phyloP scores from a whole-genome alignment of 2,797 vertebrate genomes.

The Melanotaenia maccullochi region DNA sequence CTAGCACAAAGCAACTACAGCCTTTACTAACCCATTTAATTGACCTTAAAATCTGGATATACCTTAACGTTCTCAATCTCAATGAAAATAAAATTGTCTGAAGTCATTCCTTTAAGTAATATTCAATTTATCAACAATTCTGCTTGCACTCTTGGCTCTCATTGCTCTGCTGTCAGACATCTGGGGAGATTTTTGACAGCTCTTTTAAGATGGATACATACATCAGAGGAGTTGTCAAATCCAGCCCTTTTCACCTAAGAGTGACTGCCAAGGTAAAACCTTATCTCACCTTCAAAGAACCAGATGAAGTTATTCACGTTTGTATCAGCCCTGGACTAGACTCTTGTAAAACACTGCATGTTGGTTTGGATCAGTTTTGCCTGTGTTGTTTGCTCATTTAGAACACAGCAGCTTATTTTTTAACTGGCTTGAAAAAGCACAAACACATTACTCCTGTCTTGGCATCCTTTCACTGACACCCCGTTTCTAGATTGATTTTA shows the following conservation, averaged over 20 bases:
- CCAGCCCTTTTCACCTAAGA: background rate
- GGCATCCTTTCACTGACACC: background rate
- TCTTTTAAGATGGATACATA: background rate
- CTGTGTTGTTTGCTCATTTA: background rate
- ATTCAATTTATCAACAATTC: background rate
- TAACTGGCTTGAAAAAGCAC: background rate
- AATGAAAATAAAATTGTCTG: background rate
- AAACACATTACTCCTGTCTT: background rate
- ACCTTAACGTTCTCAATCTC: background rate
- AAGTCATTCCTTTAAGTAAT: background rate
- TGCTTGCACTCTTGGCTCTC: background rate
- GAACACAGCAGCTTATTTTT: background rate
- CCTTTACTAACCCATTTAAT: background rate
- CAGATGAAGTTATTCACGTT: background rate
- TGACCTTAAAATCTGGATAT: background rate
- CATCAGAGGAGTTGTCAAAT: background rate
- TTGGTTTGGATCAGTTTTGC: background rate
- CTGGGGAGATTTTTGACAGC: background rate
- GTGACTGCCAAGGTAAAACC: background rate
- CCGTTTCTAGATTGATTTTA: background rate
- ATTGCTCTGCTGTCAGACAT: background rate
- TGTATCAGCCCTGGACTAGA: background rate
- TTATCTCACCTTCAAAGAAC: background rate
- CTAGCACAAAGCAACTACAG: background rate
- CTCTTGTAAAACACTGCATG: background rate